Evolutionary conservation across 2,113 vertebrate genomes (phyloP), one percentile per base, ranked within the genome.

Genomic region (Podarcis raffonei): DNA sequence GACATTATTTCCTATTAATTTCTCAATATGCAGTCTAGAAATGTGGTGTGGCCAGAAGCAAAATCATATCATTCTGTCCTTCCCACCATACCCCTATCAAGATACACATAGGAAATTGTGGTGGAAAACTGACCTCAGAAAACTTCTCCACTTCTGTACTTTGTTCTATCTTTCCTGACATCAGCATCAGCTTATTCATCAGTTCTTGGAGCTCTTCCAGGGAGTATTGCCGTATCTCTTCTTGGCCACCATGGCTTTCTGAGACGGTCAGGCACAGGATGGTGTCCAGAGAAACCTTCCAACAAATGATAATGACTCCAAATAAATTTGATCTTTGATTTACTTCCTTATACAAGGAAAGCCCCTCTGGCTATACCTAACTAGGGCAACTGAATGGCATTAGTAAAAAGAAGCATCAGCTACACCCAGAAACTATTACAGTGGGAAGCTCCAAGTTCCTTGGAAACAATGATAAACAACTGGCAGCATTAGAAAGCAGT

Each of bases 121-220:
- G 0, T 6, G 57, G 25, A 62, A 48, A 30, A 27, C 96, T 96
- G 91, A 98, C 99, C 98, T 99, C 99, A 1, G 97, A 97, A 95
- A 99, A 99, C 57, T 89, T 96, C 77, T 99, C 98, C 84, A 99
- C 98, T 90, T 99, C 98, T 80, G 90, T 96, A 39, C 96, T 97
- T 93, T 98, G 98, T 57, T 99, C 99, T 11, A 97, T 98, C 96
- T 98, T 99, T 53, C 98, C 97, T 0, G 99, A 99, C 98, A 99
- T 99, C 18, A 99, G 98, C 99, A 99, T 99, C 82, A 99, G 96
- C 89, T 99, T 99, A 96, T 99, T 99, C 92, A 99, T 96, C 66
- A 99, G 96, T 35, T 99, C 99, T 4, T 96, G 95, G 32, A 99
- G 96, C 66, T 99, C 98, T 27, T 98, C 98, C 11, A 98, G 94